A percentile compares a stretch with the other conserved stretches of the same genome.
Conservation (phyloP, 2,888 invertebrate genomes). For the Coleophora flavipennella region DNA sequence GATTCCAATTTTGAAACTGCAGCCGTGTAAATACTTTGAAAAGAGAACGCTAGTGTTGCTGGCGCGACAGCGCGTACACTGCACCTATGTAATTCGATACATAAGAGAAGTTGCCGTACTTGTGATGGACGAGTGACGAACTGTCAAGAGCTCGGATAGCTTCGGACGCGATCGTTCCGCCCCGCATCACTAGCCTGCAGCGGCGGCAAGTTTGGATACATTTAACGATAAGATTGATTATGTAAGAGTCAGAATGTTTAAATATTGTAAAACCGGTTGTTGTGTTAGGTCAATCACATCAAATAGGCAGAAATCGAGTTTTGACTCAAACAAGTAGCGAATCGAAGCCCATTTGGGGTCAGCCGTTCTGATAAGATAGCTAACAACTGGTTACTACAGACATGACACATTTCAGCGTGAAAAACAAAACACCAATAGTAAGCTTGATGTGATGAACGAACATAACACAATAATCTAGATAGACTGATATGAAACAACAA, state of each 20-base stretch:
- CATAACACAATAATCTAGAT: background rate
- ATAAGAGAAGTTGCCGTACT: slow-evolving; percentile 53
- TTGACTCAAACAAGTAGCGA: slow-evolving; percentile 33
- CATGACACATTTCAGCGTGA: too few relatives aligned
- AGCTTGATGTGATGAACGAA: too few relatives aligned
- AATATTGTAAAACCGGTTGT: slow-evolving; percentile 37
- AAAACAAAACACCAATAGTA: too few relatives aligned
- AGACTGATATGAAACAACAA: slow-evolving; percentile 4
- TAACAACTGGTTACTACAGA: background rate
- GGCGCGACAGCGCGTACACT: slow-evolving; percentile 39
- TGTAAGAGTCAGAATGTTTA: slow-evolving; percentile 52
- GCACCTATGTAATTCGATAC: slow-evolving; percentile 56
- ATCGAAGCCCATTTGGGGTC: slow-evolving; percentile 18
- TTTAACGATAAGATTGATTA: slow-evolving; percentile 50
- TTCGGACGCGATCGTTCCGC: slow-evolving; percentile 35
- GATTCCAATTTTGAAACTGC: slow-evolving; percentile 45
- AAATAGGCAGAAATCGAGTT: slow-evolving; percentile 24
- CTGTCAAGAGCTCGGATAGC: slow-evolving; percentile 54
- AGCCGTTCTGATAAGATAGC: slow-evolving; percentile 17
- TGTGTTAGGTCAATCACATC: slow-evolving; percentile 53
- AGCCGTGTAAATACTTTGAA: slow-evolving; percentile 33
- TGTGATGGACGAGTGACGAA: slow-evolving; percentile 62
- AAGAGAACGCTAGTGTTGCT: slow-evolving; percentile 42
- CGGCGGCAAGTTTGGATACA: slow-evolving; percentile 32
- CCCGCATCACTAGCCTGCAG: slow-evolving; percentile 19